Evolutionary conservation across 2,888 invertebrate species (phyloP), one percentile per base, ranked within the genome.

Genomic region (Camponotus fellah): DNA sequence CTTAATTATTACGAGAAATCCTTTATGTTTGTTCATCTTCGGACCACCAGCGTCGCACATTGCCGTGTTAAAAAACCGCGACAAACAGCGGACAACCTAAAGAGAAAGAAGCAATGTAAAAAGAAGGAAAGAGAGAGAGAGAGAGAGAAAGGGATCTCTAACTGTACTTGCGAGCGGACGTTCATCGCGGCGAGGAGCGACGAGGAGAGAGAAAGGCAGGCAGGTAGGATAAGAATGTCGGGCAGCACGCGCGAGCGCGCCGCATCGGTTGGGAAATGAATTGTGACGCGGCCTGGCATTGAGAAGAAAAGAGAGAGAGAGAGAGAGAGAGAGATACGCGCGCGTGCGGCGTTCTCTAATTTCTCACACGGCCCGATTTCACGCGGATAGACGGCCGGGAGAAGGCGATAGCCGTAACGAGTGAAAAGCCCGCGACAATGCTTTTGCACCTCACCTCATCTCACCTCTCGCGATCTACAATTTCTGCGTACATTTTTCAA

Each of bases 261-360:
- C 56, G 56, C 86, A 84, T 84, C 83, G 85, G 85, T 90, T 91
- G 86, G 85, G 88, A 91, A 91, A 91, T 89, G 86, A 88, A 90
- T 91, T 86, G 89, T 86, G 90, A 90, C 85, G 82, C 82, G 72
- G 82, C 77, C 40, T 86, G 85, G 85, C 83, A 87, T 85, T 81
- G 86, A 82, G 76, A 71, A 79, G 53, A 66, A 68, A 40, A 58
- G 68, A 82, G 49, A 58, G 68, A 82, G 58, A 53, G 60, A 69
- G 56, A 68, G 49, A 49, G 49, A 53, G 49, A 49, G n/a, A 53
- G 49, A 53, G 49, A 53, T 6, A 49, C 0, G 14, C 49, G n/a
- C 49, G 49, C 49, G 66, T 64, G 46, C 68, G 85, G 60, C 74
- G 82, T 82, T 82, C 77, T 84, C 84, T 85, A 87, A 88, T 86